Evolutionary conservation across 2,113 vertebrate species (phyloP).

Genomic region (Eulemur macaco): DNA sequence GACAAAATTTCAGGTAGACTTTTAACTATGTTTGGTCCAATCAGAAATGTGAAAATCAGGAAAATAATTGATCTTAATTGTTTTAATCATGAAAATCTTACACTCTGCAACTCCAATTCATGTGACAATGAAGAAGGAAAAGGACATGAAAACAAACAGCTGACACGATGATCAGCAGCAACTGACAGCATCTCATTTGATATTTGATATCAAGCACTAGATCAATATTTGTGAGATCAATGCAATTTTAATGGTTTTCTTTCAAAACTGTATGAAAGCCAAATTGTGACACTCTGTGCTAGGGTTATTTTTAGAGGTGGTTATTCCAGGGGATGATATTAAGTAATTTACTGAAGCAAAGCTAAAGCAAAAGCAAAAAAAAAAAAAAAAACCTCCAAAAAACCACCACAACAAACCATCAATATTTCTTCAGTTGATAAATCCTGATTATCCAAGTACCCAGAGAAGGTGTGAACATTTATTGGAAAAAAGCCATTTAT

Average conservation of each 20-base stretch:
- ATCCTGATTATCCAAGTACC: not conserved
- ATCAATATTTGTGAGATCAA: conserved; percentile 59
- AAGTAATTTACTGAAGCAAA: conserved; percentile 55
- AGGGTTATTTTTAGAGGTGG: conserved; percentile 57
- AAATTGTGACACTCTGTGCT: conserved; percentile 20
- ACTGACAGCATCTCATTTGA: conserved; percentile 55
- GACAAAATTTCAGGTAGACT: not conserved
- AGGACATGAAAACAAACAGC: conserved; percentile 16
- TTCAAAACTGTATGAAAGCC: conserved; percentile 13
- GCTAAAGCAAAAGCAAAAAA: not conserved
- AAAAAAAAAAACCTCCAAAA: not conserved
- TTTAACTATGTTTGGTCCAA: not conserved
- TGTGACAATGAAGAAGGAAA: conserved; percentile 21
- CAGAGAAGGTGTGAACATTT: conserved; percentile 14
- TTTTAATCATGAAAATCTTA: conserved; percentile 48
- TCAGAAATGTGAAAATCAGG: not conserved
- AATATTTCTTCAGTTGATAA: conserved; percentile 3
- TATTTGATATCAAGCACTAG: conserved; percentile 25
- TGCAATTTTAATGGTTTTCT: conserved; percentile 52
- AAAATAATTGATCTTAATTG: conserved; percentile 21
- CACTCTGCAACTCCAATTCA: not conserved
- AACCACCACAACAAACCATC: conserved; percentile 5
- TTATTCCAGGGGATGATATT: conserved; percentile 24
- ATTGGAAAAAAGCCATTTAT: conserved; percentile 53
- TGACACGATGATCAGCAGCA: conserved; percentile 19